Percentiles rank a stretch among this genome's conserved stretches.
Evolutionary conservation across 2,888 invertebrate species (phyloP).

Genomic region (Folsomia manolachei): DNA sequence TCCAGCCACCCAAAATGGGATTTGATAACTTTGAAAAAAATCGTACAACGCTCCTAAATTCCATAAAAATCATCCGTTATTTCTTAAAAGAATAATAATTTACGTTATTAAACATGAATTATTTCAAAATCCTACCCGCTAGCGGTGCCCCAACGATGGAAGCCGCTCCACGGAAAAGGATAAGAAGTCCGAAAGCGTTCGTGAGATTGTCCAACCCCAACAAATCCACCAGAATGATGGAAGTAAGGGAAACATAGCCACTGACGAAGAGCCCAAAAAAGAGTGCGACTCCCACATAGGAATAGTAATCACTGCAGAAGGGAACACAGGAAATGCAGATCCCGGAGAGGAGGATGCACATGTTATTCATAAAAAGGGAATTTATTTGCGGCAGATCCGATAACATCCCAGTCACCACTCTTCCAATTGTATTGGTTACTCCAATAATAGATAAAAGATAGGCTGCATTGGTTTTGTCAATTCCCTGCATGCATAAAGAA

Average conservation of each 20-base stretch:
- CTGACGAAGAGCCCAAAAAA: constrained; percentile 90
- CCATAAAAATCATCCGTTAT: no score
- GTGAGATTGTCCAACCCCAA: constrained; percentile 93
- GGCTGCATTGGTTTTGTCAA: constrained; percentile 59
- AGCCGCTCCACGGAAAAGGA: constrained; percentile 91
- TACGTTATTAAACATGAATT: no score
- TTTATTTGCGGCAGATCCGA: constrained; percentile 66
- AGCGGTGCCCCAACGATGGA: constrained; percentile 70
- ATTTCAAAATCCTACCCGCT: constrained; percentile 53
- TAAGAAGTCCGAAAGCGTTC: constrained; percentile 93
- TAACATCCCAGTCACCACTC: constrained; percentile 56
- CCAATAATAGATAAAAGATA: constrained; percentile 73
- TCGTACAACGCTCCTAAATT: constrained; percentile 88
- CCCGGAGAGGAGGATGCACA: constrained; percentile 86
- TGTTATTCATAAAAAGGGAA: constrained; percentile 86
- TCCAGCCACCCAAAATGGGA: constrained; percentile 90
- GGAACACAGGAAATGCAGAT: constrained; percentile 79
- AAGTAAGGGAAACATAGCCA: constrained; percentile 94
- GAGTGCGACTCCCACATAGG: constrained; percentile 76
- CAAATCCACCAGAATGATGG: constrained; percentile 94
- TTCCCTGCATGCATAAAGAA: no score
- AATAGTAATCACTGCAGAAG: constrained; percentile 69
- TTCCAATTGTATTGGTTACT: constrained; percentile 74
- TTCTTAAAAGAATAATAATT: no score
- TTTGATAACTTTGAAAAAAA: constrained; percentile 74